A percentile compares a stretch with the other conserved stretches of the same genome.
phyloP scores from a whole-genome alignment of 2,113 vertebrate genomes.

The Epinephelus fuscoguttatus region DNA sequence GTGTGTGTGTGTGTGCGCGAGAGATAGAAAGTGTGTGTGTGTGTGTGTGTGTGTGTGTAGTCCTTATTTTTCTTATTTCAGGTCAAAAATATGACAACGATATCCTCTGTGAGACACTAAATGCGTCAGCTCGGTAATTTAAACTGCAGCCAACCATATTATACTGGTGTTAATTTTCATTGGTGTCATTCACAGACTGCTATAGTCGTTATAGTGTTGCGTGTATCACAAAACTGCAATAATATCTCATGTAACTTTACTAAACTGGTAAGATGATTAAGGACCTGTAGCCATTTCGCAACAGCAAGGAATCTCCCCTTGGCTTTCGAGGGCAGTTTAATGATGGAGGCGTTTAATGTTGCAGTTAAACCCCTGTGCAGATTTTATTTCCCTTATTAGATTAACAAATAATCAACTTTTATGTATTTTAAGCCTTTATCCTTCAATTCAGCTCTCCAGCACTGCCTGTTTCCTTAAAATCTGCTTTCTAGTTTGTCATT shows the following conservation, averaged over 20 bases:
- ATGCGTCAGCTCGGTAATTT: background rate
- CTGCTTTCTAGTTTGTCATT: background rate
- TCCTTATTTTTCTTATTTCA: background rate
- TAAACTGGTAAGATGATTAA: background rate
- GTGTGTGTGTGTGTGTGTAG: background rate
- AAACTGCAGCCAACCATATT: background rate
- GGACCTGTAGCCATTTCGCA: slow-evolving; percentile 53
- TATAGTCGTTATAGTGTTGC: too few relatives aligned
- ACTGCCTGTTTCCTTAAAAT: too few relatives aligned
- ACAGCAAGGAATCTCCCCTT: background rate
- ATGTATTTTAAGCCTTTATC: background rate
- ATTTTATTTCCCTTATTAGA: background rate
- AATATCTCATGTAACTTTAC: background rate
- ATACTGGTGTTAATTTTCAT: background rate
- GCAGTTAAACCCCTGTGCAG: background rate
- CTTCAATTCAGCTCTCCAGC: background rate
- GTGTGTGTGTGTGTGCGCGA: slow-evolving; percentile 16
- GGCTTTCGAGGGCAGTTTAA: background rate
- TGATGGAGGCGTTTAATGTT: background rate
- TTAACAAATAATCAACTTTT: background rate
- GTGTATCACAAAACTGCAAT: background rate
- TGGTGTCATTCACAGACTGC: background rate
- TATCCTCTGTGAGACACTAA: background rate
- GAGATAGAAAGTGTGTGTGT: background rate
- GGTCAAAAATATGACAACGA: background rate